phyloP scores from a whole-genome alignment of 2,797 vertebrate species.

The Coregonus ussuriensis region DNA sequence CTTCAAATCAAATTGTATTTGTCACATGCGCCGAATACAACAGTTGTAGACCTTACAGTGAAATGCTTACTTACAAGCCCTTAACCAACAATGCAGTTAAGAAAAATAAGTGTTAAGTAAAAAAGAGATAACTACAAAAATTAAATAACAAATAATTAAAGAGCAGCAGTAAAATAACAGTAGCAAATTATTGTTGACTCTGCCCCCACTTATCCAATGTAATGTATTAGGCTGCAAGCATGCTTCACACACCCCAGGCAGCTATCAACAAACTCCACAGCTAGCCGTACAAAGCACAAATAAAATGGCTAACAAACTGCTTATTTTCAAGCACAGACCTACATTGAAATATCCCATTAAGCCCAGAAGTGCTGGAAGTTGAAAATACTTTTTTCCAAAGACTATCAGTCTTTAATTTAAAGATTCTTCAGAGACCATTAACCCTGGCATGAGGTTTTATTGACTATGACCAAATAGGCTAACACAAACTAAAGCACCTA shows the following conservation, averaged over 20 bases:
- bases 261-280: constrained; percentile 46
- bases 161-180: too few relatives aligned
- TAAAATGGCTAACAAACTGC: constrained; percentile 52
- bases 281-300: constrained; percentile 50
- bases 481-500: constrained; percentile 54
- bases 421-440: constrained; percentile 67
- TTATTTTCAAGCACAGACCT: constrained; percentile 49
- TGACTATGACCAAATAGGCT: constrained; percentile 65
- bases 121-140: too few relatives aligned
- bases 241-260: constrained; percentile 49
- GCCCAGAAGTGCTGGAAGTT: constrained; percentile 46
- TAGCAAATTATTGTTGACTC: constrained; percentile 47
- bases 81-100: too few relatives aligned
- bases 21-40: too few relatives aligned
- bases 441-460: constrained; percentile 66
- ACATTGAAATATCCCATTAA: constrained; percentile 36
- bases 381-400: constrained; percentile 47
- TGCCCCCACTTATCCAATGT: constrained; percentile 37
- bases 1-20: neutral
- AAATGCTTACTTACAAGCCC: too few relatives aligned
- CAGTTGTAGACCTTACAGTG: too few relatives aligned
- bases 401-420: constrained; percentile 63
- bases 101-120: too few relatives aligned
- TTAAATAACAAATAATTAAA: too few relatives aligned
- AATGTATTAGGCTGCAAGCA: constrained; percentile 46